Percentiles rank a stretch among this genome's conserved stretches.
Conservation (phyloP, 2,113 vertebrate genomes). For the Dipodomys ordii region DNA sequence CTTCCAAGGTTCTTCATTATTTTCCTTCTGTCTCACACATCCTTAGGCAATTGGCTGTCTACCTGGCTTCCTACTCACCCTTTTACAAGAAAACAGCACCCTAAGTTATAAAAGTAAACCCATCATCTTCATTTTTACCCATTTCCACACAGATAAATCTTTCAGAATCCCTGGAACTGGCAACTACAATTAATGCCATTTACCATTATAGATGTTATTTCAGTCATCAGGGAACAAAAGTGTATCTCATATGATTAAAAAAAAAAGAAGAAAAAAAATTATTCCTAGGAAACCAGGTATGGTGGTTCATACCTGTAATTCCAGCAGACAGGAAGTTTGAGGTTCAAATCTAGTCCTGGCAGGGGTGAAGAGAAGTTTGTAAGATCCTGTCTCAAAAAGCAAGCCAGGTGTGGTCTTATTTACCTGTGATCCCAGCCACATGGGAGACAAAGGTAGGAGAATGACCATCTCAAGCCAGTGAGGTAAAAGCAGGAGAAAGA, state of each 20-base stretch:
- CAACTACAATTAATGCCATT: not conserved
- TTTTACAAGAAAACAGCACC: not conserved
- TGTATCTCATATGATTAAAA: not conserved
- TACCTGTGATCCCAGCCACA: too few relatives aligned
- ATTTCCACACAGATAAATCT: not conserved
- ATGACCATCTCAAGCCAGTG: too few relatives aligned
- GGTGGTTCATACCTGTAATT: too few relatives aligned
- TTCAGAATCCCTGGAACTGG: not conserved
- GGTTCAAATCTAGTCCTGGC: too few relatives aligned
- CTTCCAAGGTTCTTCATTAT: not conserved
- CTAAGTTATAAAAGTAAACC: too few relatives aligned
- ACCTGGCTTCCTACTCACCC: not conserved
- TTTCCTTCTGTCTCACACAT: not conserved
- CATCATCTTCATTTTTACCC: not conserved
- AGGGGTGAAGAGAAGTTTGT: too few relatives aligned
- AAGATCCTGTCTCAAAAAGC: too few relatives aligned
- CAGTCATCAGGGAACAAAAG: conserved; percentile 5
- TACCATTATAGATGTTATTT: not conserved
- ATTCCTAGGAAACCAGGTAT: not conserved
- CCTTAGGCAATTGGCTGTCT: not conserved
- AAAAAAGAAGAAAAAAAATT: not conserved
- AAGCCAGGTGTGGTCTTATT: too few relatives aligned
- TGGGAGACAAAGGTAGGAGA: too few relatives aligned
- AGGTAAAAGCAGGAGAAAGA: too few relatives aligned
- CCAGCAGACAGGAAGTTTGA: too few relatives aligned